Evolutionary conservation across 2,113 vertebrate genomes (phyloP).

Genomic region (Gila orcuttii): DNA sequence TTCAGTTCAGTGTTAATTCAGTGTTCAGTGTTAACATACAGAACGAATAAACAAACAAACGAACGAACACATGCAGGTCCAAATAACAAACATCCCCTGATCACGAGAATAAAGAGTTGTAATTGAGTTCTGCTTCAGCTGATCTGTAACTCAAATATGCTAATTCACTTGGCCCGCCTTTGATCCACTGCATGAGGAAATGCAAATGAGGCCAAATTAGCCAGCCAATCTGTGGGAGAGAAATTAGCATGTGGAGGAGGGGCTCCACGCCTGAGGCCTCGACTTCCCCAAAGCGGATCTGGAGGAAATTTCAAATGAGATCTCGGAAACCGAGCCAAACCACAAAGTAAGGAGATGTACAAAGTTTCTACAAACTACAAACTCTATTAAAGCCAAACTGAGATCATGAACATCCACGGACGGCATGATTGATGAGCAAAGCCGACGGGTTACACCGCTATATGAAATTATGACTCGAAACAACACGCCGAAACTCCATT

Average conservation of each 20-base stretch:
- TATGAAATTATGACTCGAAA: constrained; percentile 66
- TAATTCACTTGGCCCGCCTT: constrained; percentile 42
- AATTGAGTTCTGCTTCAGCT: constrained; percentile 48
- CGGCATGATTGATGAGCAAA: constrained; percentile 46
- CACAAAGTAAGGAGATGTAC: constrained; percentile 38
- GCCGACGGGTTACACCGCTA: not conserved
- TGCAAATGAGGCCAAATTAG: constrained; percentile 73
- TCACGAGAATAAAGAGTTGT: constrained; percentile 21
- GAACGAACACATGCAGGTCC: not conserved
- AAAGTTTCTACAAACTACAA: constrained; percentile 36
- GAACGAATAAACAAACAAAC: too few species aligned
- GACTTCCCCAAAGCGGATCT: constrained; percentile 7
- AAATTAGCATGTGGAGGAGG: constrained; percentile 45
- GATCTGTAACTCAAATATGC: constrained; percentile 18
- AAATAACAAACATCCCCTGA: too few species aligned
- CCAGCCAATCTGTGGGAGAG: constrained; percentile 61
- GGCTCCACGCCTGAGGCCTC: constrained; percentile 2
- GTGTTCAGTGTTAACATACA: too few species aligned
- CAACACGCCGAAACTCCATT: constrained; percentile 42
- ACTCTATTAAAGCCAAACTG: constrained; percentile 42
- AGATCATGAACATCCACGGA: constrained; percentile 4
- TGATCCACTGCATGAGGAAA: constrained; percentile 9
- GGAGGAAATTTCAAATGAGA: constrained; percentile 29
- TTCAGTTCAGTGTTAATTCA: too few species aligned
- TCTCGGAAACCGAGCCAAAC: constrained; percentile 35